These are phyloP conservation scores for Leucozona laternaria DNA, from an alignment of 2,888 invertebrate species.

Conservation along the genomic window DNA sequence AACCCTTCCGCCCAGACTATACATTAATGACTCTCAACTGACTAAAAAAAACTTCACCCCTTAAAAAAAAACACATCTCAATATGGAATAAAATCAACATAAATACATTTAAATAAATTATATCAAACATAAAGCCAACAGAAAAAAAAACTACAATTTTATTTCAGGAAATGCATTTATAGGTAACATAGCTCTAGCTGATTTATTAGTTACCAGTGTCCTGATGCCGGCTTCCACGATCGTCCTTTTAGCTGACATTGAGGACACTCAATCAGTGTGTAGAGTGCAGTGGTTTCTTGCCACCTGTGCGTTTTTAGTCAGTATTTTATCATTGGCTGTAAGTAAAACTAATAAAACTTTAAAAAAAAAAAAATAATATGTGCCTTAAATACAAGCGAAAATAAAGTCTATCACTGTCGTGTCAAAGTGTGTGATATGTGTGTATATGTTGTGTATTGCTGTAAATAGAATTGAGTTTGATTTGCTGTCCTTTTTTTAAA, in stretches of 20 bases:
- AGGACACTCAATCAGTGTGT: slow-evolving; percentile 86
- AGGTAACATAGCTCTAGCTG: slow-evolving; percentile 89
- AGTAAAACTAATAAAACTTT: slow-evolving; percentile 77
- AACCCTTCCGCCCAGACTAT: not conserved
- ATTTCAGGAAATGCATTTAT: slow-evolving; percentile 88
- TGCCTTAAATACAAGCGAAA: slow-evolving; percentile 5
- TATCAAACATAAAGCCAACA: slow-evolving; percentile 16
- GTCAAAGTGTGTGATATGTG: slow-evolving; percentile 36
- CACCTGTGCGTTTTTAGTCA: slow-evolving; percentile 87
- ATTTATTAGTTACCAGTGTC: slow-evolving; percentile 88
- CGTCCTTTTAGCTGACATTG: slow-evolving; percentile 87
- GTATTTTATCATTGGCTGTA: slow-evolving; percentile 86
- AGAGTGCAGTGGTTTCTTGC: slow-evolving; percentile 88
- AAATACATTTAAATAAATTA: not conserved
- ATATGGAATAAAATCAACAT: not conserved
- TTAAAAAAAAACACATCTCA: not conserved
- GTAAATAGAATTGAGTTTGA: slow-evolving; percentile 28
- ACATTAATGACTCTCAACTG: not conserved
- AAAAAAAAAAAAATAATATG: slow-evolving; percentile 14
- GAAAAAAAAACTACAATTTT: slow-evolving; percentile 66
- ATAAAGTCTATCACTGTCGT: slow-evolving; percentile 49
- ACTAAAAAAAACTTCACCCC: not conserved
- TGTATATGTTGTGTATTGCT: slow-evolving; percentile 16
- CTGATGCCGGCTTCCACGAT: slow-evolving; percentile 89
- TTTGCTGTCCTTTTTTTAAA: slow-evolving; percentile 32